Evolutionary conservation across 2,797 vertebrate species (phyloP), one percentile per base, ranked within the genome.

Genomic region (Podarcis lilfordi): DNA sequence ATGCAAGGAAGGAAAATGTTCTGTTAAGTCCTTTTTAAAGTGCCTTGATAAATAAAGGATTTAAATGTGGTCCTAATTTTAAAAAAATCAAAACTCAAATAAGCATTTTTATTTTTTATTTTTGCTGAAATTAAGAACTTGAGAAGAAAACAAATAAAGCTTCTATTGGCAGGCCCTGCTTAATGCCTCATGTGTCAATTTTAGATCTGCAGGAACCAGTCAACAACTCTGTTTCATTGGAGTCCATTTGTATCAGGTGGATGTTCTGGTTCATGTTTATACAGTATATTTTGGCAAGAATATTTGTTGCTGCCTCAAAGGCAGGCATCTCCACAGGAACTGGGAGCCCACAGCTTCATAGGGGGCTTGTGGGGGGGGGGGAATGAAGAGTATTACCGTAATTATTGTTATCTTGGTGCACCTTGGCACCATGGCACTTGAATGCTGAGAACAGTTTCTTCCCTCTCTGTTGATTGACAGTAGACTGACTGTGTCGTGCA

Each of bases 221-320:
- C 3, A 66, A 27, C 35, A 64, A 3, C 40, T 89, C 59, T 37
- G 79, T 61, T 8, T 50, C 2, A 55, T 37, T 5, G 76, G 45
- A 78, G 5, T 0, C 0, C n/a, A 0, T 0, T 45, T 75, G 23
- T 37, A 2, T 27, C 78, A 72, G 66, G 0, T 0, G 35, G 68
- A 1, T 69, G 2, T 71, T 90, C 90, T 84, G 87, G 84, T 88
- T 90, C 90, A 77, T 74, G 86, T 72, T 29, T 76, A 23, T 50
- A 15, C 0, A 11, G 64, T 84, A 64, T 89, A 23, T 40, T 11
- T 23, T 84, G 83, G 5, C 2, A 85, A 66, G 15, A 75, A 29
- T 87, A 72, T 69, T 61, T 90, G 35, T 84, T 29, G 2, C 71
- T 55, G 75, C 79, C 75, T 68, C 5, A n/a, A 23, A 25, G 50